Percentiles rank a stretch among this genome's conserved stretches.
These are phyloP conservation scores for Neotoma lepida DNA, from an alignment of 2,113 vertebrate genomes.

Conservation along the genomic window DNA sequence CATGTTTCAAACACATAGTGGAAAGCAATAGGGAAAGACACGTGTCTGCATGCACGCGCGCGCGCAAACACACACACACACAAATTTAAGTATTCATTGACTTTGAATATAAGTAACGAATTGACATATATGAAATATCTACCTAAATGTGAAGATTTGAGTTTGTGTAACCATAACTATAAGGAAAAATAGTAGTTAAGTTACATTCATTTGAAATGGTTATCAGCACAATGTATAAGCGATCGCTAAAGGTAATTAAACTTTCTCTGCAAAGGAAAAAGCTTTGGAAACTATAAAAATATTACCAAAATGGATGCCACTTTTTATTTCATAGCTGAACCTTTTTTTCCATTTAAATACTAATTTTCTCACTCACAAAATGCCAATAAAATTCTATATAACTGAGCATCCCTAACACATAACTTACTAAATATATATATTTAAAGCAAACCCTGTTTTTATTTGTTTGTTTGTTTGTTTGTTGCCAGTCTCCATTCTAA, in stretches of 20 bases:
- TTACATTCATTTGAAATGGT: slow-evolving; percentile 21
- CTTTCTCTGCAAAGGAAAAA: neutral
- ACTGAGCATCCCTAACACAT: neutral
- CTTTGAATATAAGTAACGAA: slow-evolving; percentile 3
- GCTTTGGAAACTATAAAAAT: neutral
- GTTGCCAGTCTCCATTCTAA: neutral
- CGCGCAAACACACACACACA: fast-evolving
- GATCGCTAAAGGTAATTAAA: neutral
- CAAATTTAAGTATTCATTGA: neutral
- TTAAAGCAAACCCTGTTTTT: slow-evolving; percentile 12
- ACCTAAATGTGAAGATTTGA: slow-evolving; percentile 43
- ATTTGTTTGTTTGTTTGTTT: too few species aligned
- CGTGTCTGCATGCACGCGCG: neutral
- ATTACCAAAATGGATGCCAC: neutral
- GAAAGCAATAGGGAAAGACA: neutral
- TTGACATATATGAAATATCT: slow-evolving; percentile 29
- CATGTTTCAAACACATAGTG: neutral
- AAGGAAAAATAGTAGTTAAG: slow-evolving; percentile 5
- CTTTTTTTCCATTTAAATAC: slow-evolving; percentile 52
- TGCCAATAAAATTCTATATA: neutral
- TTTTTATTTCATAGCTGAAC: neutral
- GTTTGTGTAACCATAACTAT: neutral
- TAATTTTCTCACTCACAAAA: slow-evolving; percentile 44
- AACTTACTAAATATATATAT: slow-evolving; percentile 35
- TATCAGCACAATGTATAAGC: slow-evolving; percentile 2